Conservation (phyloP, 2,113 vertebrate genomes). For the Leptodactylus fuscus region DNA sequence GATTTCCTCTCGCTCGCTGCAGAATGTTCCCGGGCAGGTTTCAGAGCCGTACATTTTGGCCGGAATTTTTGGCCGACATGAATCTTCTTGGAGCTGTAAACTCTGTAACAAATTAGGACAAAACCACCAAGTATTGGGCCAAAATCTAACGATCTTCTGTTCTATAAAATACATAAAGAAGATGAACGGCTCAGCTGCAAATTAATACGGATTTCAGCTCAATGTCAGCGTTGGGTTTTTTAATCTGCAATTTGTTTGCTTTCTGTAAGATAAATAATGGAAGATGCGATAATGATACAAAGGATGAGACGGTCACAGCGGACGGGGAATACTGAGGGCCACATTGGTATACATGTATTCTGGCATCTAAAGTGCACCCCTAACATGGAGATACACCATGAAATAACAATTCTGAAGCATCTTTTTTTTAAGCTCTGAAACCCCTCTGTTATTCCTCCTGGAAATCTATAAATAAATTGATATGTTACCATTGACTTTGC, state of each 20-base stretch:
- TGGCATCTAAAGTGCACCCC: not conserved
- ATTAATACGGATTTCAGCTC: not conserved
- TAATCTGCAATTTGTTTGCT: constrained; percentile 2
- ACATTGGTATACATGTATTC: not conserved
- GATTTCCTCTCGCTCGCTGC: constrained; percentile 6
- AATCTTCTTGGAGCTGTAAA: constrained; percentile 38
- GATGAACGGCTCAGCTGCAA: not conserved
- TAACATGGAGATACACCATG: not conserved
- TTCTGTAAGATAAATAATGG: not conserved
- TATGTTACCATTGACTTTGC: too few species aligned
- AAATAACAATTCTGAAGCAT: not conserved
- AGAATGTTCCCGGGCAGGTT: constrained; percentile 24
- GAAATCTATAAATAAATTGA: not conserved
- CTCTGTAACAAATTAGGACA: constrained; percentile 38
- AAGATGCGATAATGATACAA: not conserved
- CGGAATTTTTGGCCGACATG: constrained; percentile 8
- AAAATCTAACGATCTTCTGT: constrained; percentile 28
- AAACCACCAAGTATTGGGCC: constrained; percentile 24
- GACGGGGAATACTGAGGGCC: not conserved
- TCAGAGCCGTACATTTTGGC: constrained; percentile 4
- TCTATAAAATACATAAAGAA: constrained; percentile 7
- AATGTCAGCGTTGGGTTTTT: not conserved
- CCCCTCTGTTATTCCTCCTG: not conserved
- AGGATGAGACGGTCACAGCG: not conserved
- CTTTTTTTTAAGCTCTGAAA: not conserved